A percentile compares a stretch with the other conserved stretches of the same genome.
phyloP scores from a whole-genome alignment of 2,113 vertebrate species.

The Leptobrachium leishanense region DNA sequence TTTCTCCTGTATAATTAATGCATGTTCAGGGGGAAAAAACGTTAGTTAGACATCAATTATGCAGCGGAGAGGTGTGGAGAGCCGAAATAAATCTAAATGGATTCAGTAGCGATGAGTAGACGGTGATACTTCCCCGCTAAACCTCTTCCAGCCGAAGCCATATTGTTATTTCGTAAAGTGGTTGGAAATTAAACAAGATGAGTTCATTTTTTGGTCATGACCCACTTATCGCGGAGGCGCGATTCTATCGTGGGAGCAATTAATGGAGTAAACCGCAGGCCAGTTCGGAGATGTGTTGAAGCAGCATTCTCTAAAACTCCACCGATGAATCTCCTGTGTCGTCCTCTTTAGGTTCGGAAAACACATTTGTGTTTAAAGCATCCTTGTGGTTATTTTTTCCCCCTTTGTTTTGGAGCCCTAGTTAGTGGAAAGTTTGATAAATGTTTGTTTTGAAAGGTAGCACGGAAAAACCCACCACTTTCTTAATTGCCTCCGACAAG shows the following conservation, averaged over 20 bases:
- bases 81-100: conserved; percentile 27
- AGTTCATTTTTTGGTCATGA: conserved; percentile 47
- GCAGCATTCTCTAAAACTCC: conserved; percentile 23
- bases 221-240: conserved; percentile 40
- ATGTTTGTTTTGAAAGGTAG: too few relatives aligned
- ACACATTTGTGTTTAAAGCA: conserved; percentile 7
- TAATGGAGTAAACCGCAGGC: conserved; percentile 43
- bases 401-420: not conserved
- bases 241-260: conserved; percentile 42
- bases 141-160: conserved; percentile 1
- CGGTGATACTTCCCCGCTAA: conserved; percentile 25
- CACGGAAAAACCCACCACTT: too few relatives aligned
- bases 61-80: not conserved
- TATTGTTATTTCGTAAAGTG: conserved; percentile 34
- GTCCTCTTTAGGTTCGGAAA: not conserved
- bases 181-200: conserved; percentile 42
- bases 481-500: too few relatives aligned
- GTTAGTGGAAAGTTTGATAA: not conserved
- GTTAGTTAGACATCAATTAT: conserved; percentile 28
- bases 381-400: not conserved
- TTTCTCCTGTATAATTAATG: conserved; percentile 15
- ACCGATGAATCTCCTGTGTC: conserved; percentile 6
- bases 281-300: conserved; percentile 21
- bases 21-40: conserved; percentile 15
- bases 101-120: conserved; percentile 4